Evolutionary conservation across 2,888 invertebrate species (phyloP), one percentile per base, ranked within the genome.

Genomic region (Oeneis ivallda): DNA sequence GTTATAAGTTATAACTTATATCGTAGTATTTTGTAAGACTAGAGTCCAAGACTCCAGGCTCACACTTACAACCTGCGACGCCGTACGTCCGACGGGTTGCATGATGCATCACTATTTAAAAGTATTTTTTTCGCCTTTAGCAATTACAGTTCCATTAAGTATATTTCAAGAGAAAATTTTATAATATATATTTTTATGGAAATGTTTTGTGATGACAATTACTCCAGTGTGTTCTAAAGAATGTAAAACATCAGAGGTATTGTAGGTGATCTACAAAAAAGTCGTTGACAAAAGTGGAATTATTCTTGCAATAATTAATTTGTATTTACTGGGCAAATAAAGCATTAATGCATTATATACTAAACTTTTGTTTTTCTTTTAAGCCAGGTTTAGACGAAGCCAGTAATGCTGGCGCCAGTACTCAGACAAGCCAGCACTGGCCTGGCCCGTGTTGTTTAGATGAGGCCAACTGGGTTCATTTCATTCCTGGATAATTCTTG

Each of bases 291-390:
- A 65, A 77, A 81, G 81, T 83, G 83, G 80, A 84, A 83, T 82
- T 88, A 85, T 88, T 86, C 85, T 88, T 86, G 85, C 86, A 87
- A 86, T 85, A 87, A 87, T 90, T 88, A 75, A 86, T 89, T 90
- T 90, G 85, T 91, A 90, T 89, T 88, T 87, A 87, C 87, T 87
- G 90, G 91, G 89, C 88, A 86, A 91, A 89, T 91, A 91, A 91
- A 91, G 87, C 85, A 85, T 85, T 89, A 84, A 86, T 86, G 85
- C 85, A 83, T 87, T 68, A 57, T 68, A 45, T 59, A 86, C 83
- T 68, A 39, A 79, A 10, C 76, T 76, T 65, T 73, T 81, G 78
- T 76, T 82, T 82, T 83, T 74, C 75, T 77, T 81, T 70, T 49
- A n/a, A n/a, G n/a, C n/a, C n/a, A n/a, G n/a, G n/a, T n/a, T n/a